Percentiles rank a stretch among this genome's conserved stretches.
Evolutionary conservation across 1,140 invertebrate species (phyloP).

Genomic region (Cotesia glomerata): DNA sequence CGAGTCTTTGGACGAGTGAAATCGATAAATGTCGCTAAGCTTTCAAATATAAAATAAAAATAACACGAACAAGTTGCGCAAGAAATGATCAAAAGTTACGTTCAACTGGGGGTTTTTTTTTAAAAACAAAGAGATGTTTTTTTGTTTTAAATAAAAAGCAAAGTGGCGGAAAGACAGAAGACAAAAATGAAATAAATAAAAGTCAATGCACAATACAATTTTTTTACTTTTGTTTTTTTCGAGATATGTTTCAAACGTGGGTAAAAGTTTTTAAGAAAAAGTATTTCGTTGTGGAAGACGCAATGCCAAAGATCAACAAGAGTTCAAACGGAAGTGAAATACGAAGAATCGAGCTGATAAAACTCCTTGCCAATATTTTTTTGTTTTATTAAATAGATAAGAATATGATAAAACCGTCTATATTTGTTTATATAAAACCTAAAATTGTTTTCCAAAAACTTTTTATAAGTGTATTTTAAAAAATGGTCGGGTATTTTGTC

Average conservation of each 20-base stretch:
- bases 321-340: neutral
- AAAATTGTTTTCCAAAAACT: too few species aligned
- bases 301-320: neutral
- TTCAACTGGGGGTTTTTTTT: neutral
- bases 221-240: neutral
- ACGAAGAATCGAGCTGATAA: neutral
- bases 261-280: conserved; percentile 20
- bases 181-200: neutral
- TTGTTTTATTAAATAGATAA: neutral
- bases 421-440: too few species aligned
- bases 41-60: too few species aligned
- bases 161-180: neutral
- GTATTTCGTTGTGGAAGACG: conserved; percentile 6
- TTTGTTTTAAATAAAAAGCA: too few species aligned
- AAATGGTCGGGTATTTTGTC: too few species aligned
- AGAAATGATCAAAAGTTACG: conserved; percentile 15
- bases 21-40: too few species aligned
- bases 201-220: conserved; percentile 20
- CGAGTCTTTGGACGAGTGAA: too few species aligned
- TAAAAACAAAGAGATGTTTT: conserved; percentile 5
- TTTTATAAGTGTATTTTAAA: too few species aligned
- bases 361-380: conserved; percentile 16
- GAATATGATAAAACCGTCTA: too few species aligned
- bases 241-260: conserved; percentile 25
- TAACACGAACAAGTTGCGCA: too few species aligned